Evolutionary conservation across 2,888 invertebrate species (phyloP), one percentile per base, ranked within the genome.

Genomic region (Tortricodes alternella): DNA sequence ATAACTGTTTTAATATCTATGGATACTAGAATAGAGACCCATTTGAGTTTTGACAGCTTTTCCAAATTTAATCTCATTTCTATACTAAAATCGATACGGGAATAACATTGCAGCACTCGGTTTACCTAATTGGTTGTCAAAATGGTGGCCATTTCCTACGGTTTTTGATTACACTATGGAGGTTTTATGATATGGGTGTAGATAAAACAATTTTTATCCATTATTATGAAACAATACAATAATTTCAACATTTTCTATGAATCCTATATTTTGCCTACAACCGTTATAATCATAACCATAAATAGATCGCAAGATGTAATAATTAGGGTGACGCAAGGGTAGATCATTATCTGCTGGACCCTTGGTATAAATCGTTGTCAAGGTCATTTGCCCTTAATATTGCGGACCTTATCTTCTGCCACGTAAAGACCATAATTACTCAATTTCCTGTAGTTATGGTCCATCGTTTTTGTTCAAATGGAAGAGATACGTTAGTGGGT

Each of bases 341-440:
- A 53, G 53, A 53, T 53, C 34, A 39, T 39, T 53, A 53, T 53
- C 53, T 34, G 39, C 38, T 13, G 46, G 13, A 53, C 53, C 46
- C 53, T 34, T 19, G 15, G 52, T 24, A 32, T 32, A 46, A 53
- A 53, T 56, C 41, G 49, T 29, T 23, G 27, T 44, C 56, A 38
- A 50, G 56, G 43, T 38, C 50, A 21, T 49, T 50, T 19, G 19
- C 50, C 50, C 43, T n/a, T 44, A 16, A 53, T 34, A 53, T 34
- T 29, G 37, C 15, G 8, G 27, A 8, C 39, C 19, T 41, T 41
- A 43, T 43, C 29, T 29, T 44, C n/a, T 11, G 27, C 27, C 48
- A 55, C 41, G 41, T 35, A 35, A 35, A 15, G 11, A 6, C 41
- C 27, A 11, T 55, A 55, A 48, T 48, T 55, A 37, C 19, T 35